Evolutionary conservation across 2,888 invertebrate genomes (phyloP).

Genomic region (Tuberolachnus salignus): DNA sequence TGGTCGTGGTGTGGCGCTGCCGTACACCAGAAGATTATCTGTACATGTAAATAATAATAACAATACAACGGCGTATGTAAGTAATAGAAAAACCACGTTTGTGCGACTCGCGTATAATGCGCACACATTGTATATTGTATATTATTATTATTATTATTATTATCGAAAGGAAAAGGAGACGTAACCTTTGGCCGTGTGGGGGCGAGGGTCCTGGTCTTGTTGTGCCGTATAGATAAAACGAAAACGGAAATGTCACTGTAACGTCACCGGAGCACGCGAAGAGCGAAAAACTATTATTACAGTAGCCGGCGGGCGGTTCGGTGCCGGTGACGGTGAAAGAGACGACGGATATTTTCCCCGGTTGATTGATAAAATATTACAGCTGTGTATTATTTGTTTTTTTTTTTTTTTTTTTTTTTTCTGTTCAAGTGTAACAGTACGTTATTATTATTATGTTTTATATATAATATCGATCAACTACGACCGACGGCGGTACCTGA

Average conservation of each 20-base stretch:
- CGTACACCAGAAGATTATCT: no score
- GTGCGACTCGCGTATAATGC: slow-evolving; percentile 10
- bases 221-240: slow-evolving; percentile 5
- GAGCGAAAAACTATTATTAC: slow-evolving; percentile 4
- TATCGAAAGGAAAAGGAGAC: slow-evolving; percentile 32
- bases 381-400: no score
- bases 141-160: background rate
- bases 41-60: slow-evolving; percentile 22
- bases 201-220: background rate
- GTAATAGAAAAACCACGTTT: slow-evolving; percentile 31
- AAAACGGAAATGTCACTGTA: slow-evolving; percentile 22
- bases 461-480: no score
- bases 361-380: no score
- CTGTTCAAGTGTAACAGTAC: no score
- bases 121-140: no score
- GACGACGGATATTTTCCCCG: no score
- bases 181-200: slow-evolving; percentile 21
- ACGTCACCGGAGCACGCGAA: slow-evolving; percentile 20
- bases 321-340: background rate
- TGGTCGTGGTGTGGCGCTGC: no score
- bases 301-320: background rate
- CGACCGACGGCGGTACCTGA: no score
- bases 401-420: no score
- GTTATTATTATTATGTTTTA: no score
- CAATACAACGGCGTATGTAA: background rate